A percentile compares a stretch with the other conserved stretches of the same genome.
Evolutionary conservation across 1,140 invertebrate genomes (phyloP).

Genomic region (Pseudomyrmex gracilis): DNA sequence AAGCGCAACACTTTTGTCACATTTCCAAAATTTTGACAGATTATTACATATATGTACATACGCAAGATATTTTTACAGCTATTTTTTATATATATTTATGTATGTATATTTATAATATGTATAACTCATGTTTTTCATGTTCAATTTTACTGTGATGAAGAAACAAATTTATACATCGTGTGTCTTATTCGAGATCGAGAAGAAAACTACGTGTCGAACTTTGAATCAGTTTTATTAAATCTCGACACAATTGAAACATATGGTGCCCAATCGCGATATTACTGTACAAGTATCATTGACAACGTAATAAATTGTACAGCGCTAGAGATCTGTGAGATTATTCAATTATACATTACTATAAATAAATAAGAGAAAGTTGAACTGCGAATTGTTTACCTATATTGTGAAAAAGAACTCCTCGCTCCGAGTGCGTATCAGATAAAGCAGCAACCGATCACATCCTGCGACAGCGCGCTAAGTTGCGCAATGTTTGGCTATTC

Average conservation of each 20-base stretch:
- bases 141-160: background rate
- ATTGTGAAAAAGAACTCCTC: constrained; percentile 17
- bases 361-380: constrained; percentile 71
- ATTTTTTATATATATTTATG: constrained; percentile 22
- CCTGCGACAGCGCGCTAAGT: constrained; percentile 14
- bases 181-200: background rate
- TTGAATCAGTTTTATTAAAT: constrained; percentile 68
- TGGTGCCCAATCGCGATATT: constrained; percentile 56
- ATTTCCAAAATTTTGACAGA: constrained; percentile 38
- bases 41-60: background rate
- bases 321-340: constrained; percentile 47
- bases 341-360: constrained; percentile 53
- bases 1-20: background rate
- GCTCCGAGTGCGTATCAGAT: constrained; percentile 26
- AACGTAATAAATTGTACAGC: constrained; percentile 60
- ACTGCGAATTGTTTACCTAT: constrained; percentile 29
- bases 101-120: background rate
- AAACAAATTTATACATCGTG: background rate
- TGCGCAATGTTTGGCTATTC: constrained; percentile 30
- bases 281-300: constrained; percentile 60
- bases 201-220: constrained; percentile 42
- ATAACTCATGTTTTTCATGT: background rate
- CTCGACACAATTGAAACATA: constrained; percentile 62
- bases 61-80: constrained; percentile 45
- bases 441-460: constrained; percentile 23